A percentile compares a stretch with the other conserved stretches of the same genome.
Evolutionary conservation across 92 coral and sea anemone genomes (phyloP).

Genomic region (Zoanthus sociatus): DNA sequence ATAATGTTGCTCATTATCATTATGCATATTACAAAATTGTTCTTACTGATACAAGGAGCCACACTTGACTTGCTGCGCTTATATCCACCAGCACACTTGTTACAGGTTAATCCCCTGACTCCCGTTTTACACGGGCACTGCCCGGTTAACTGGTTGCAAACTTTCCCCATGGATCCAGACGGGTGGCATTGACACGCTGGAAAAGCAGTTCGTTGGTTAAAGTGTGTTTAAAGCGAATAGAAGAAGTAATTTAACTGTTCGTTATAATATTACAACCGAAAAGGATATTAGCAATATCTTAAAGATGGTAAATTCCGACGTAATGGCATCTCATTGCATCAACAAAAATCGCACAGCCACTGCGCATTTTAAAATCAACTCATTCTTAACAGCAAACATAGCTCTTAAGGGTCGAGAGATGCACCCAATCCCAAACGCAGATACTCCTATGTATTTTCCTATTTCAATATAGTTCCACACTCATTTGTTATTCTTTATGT

Average conservation of each 20-base stretch:
- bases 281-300: too few relatives aligned
- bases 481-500: too few relatives aligned
- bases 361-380: too few relatives aligned
- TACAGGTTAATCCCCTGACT: slow-evolving; percentile 80
- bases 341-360: too few relatives aligned
- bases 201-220: not conserved
- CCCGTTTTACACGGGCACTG: slow-evolving; percentile 80
- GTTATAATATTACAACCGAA: too few relatives aligned
- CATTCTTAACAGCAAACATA: too few relatives aligned
- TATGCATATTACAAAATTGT: not conserved
- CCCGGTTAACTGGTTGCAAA: slow-evolving; percentile 80
- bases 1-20: not conserved
- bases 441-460: too few relatives aligned
- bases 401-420: too few relatives aligned
- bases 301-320: too few relatives aligned
- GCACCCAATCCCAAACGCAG: too few relatives aligned
- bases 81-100: slow-evolving; percentile 76
- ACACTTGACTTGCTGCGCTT: slow-evolving; percentile 40
- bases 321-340: too few relatives aligned
- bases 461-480: too few relatives aligned
- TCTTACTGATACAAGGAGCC: slow-evolving; percentile 48
- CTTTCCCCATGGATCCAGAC: slow-evolving; percentile 71
- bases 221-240: not conserved
- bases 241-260: not conserved
- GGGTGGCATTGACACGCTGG: slow-evolving; percentile 86